Evolutionary conservation across 2,113 vertebrate species (phyloP).

Genomic region (Hemiprocne comata): DNA sequence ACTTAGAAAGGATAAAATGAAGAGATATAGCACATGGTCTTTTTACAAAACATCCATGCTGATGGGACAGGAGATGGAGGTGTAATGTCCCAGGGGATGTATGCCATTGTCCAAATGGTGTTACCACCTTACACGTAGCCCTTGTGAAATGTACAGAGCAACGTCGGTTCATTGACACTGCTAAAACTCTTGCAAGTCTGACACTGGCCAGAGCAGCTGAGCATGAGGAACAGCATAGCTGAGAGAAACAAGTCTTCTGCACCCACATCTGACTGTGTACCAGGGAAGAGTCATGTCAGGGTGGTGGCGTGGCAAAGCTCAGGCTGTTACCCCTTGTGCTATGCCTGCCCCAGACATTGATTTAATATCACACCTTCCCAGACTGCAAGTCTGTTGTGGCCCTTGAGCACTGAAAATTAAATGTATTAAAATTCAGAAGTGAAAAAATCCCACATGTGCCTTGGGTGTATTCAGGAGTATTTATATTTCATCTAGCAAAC

Average conservation of each 20-base stretch:
- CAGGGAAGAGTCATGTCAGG: neutral
- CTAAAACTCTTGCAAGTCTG: neutral
- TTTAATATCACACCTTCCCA: neutral
- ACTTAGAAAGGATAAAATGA: neutral
- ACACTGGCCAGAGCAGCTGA: accelerated
- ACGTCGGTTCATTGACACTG: neutral
- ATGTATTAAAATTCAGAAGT: neutral
- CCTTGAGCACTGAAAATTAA: neutral
- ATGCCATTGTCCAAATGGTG: neutral
- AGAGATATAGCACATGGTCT: neutral
- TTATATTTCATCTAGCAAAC: neutral
- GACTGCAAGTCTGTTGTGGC: neutral
- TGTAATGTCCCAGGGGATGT: neutral
- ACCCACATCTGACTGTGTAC: neutral
- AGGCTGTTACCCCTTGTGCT: accelerated
- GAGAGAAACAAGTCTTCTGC: neutral
- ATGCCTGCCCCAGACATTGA: accelerated
- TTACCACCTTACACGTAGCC: neutral
- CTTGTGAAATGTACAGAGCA: neutral
- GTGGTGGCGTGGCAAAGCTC: neutral
- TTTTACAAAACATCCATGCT: accelerated
- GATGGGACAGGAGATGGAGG: neutral
- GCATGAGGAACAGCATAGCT: neutral
- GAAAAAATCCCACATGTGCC: neutral
- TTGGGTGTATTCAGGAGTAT: neutral